phyloP scores from a whole-genome alignment of 2,797 vertebrate species.

The Hydrophis major region DNA sequence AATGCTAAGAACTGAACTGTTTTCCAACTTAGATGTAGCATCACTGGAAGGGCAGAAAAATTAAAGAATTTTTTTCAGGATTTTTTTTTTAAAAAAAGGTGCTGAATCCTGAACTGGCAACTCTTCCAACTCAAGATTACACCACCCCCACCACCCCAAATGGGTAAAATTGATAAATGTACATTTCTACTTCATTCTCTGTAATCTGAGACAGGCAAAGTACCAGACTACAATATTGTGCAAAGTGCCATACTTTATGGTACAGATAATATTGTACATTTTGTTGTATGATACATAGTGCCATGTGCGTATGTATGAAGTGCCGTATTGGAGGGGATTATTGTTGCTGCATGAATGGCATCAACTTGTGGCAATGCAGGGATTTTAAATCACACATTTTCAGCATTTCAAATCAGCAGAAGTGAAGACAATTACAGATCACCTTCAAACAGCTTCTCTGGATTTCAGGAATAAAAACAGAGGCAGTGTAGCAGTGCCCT shows the following conservation, averaged over 20 bases:
- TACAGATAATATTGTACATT: background rate
- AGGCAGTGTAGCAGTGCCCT: background rate
- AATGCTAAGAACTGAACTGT: background rate
- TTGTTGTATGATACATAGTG: background rate
- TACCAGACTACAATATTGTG: background rate
- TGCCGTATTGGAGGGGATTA: background rate
- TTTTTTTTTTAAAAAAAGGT: background rate
- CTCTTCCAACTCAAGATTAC: background rate
- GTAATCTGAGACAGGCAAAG: background rate
- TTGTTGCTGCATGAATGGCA: background rate
- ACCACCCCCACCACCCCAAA: background rate
- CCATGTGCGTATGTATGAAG: too few relatives aligned
- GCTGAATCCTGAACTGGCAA: background rate
- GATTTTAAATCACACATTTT: background rate
- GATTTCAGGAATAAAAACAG: background rate
- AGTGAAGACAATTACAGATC: background rate
- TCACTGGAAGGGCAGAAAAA: background rate
- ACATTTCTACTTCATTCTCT: background rate
- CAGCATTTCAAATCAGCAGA: background rate
- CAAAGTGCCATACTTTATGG: background rate
- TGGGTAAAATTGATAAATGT: background rate
- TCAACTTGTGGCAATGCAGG: background rate
- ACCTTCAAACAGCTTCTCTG: background rate
- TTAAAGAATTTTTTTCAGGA: background rate
- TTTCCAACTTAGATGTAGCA: background rate